Percentiles rank a stretch among this genome's conserved stretches.
Evolutionary conservation across 2,113 vertebrate genomes (phyloP).

Genomic region (Chrysochloris asiatica): DNA sequence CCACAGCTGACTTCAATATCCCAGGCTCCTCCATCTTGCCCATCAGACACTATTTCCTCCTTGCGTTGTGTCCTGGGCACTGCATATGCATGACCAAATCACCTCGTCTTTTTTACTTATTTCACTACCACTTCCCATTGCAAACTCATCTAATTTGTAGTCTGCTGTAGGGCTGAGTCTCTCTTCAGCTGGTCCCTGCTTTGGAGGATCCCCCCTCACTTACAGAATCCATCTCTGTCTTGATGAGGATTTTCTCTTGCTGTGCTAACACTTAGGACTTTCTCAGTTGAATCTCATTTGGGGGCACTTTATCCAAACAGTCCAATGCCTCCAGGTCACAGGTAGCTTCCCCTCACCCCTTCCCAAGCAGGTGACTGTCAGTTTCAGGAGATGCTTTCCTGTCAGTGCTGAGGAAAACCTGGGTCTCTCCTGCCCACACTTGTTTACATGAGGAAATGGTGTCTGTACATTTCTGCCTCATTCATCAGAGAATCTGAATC

Average conservation of each 20-base stretch:
- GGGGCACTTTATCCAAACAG: not conserved
- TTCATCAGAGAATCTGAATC: not conserved
- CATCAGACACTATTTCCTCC: conserved; percentile 33
- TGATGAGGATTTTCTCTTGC: conserved; percentile 31
- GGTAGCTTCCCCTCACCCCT: not conserved
- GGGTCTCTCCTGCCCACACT: not conserved
- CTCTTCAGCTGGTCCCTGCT: not conserved
- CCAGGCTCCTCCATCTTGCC: conserved; percentile 12
- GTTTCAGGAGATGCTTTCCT: not conserved
- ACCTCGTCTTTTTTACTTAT: conserved; percentile 41
- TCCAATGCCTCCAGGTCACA: not conserved
- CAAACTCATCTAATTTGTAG: conserved; percentile 53
- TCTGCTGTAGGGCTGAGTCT: not conserved
- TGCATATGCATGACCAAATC: not conserved
- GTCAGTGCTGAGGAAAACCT: not conserved
- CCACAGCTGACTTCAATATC: conserved; percentile 39
- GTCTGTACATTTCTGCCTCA: not conserved
- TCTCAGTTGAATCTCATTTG: conserved; percentile 37
- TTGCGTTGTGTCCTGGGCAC: conserved; percentile 5
- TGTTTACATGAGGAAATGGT: conserved; percentile 4
- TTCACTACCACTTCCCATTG: conserved; percentile 17
- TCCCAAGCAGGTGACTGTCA: not conserved
- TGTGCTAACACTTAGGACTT: not conserved
- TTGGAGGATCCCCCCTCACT: not conserved
- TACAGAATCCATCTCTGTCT: conserved; percentile 47